Conservation (phyloP, 2,888 invertebrate species). For the Eupeodes latifasciatus region DNA sequence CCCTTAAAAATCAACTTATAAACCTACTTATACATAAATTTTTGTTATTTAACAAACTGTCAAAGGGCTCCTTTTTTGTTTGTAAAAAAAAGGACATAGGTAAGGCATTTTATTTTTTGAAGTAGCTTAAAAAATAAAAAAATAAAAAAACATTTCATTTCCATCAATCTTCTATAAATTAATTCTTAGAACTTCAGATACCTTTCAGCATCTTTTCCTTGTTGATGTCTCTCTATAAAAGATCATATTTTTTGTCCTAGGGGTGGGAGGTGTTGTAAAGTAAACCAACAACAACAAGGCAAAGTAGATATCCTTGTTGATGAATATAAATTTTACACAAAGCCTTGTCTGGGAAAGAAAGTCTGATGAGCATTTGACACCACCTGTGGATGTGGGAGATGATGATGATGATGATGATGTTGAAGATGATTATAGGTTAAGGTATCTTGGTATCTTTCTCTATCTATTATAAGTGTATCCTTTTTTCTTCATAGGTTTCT, state of each 20-base stretch:
- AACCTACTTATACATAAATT: no score
- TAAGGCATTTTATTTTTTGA: no score
- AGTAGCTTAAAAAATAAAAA: no score
- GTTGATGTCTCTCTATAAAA: neutral
- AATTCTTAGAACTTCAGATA: neutral
- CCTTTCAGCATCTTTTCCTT: neutral
- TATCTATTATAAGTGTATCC: neutral
- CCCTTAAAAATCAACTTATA: no score
- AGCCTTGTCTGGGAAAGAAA: neutral
- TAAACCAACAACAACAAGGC: neutral
- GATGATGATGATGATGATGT: neutral
- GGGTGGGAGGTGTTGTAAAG: no score
- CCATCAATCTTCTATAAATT: neutral
- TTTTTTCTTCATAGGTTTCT: neutral
- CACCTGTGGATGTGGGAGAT: conserved; percentile 14
- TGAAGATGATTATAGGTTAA: neutral
- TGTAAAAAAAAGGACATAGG: no score
- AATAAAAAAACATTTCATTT: neutral
- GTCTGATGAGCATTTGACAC: conserved; percentile 35
- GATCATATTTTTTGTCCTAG: neutral
- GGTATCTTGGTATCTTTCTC: no score
- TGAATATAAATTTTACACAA: conserved; percentile 31
- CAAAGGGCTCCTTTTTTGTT: no score
- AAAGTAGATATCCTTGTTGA: conserved; percentile 6
- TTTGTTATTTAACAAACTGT: no score